These are phyloP conservation scores for Drosophila pseudotalamancana DNA, from an alignment of 2,888 invertebrate genomes.

Conservation along the genomic window DNA sequence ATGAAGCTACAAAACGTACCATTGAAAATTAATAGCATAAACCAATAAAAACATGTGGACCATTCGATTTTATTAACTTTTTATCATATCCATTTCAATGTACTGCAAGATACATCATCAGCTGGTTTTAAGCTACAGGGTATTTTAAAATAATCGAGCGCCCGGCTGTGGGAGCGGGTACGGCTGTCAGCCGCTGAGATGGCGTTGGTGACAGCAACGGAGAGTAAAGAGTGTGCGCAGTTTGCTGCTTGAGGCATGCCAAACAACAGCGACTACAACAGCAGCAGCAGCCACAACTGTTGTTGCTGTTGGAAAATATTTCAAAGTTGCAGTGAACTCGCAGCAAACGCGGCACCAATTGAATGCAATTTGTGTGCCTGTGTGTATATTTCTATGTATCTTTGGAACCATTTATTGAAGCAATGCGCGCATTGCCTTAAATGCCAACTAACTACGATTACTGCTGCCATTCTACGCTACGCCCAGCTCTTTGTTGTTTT, in stretches of 20 bases:
- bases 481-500: conserved; percentile 57
- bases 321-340: conserved; percentile 81
- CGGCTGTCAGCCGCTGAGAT: conserved; percentile 45
- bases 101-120: not conserved
- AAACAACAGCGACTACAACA: conserved; percentile 43
- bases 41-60: no score
- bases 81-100: not conserved
- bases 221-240: conserved; percentile 35
- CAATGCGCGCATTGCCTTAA: conserved; percentile 81
- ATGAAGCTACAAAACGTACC: no score
- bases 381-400: conserved; percentile 27
- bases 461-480: conserved; percentile 61
- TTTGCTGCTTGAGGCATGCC: conserved; percentile 65
- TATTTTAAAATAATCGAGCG: conserved; percentile 33
- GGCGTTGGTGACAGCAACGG: conserved; percentile 11
- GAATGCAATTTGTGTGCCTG: conserved; percentile 73
- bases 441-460: conserved; percentile 75
- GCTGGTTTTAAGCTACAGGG: conserved; percentile 10
- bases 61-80: no score
- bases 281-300: conserved; percentile 48
- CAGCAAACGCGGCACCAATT: conserved; percentile 76
- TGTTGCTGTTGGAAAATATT: conserved; percentile 76
- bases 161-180: conserved; percentile 51
- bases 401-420: conserved; percentile 74
- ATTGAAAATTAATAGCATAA: no score